These are phyloP conservation scores for Cerastis rubricosa DNA, from an alignment of 2,888 invertebrate genomes.

Conservation along the genomic window DNA sequence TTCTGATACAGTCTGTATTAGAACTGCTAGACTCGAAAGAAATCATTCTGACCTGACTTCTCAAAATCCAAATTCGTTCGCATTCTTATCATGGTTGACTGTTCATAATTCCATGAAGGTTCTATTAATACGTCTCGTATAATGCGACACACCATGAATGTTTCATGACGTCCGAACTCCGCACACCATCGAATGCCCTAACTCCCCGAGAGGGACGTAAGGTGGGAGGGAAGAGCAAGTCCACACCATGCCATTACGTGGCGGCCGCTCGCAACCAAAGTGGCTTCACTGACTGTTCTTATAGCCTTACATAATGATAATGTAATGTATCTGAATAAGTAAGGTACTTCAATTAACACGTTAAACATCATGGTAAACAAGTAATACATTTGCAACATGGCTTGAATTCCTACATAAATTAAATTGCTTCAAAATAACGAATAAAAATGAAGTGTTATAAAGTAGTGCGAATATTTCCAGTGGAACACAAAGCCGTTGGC, in stretches of 20 bases:
- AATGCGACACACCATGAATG: conserved; percentile 22
- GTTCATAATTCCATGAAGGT: conserved; percentile 21
- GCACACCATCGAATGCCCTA: conserved; percentile 4
- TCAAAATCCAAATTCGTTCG: background rate
- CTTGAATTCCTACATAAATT: background rate
- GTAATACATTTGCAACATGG: background rate
- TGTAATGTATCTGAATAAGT: background rate
- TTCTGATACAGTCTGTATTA: too few relatives aligned
- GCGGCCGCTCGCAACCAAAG: background rate
- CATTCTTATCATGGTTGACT: background rate
- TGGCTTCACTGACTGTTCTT: background rate
- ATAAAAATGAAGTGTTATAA: background rate
- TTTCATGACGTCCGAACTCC: conserved; percentile 22
- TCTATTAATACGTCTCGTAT: background rate
- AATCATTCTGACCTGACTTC: background rate
- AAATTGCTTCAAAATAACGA: background rate
- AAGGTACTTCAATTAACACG: background rate
- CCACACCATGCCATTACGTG: background rate
- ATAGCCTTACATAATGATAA: background rate
- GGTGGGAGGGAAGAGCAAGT: background rate
- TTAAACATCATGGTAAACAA: background rate
- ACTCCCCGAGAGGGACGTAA: conserved; percentile 8
- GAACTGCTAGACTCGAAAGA: background rate
- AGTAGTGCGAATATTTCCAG: background rate
- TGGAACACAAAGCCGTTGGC: background rate